Conservation (phyloP, 2,797 vertebrate genomes). For the Hemitrygon akajei region DNA sequence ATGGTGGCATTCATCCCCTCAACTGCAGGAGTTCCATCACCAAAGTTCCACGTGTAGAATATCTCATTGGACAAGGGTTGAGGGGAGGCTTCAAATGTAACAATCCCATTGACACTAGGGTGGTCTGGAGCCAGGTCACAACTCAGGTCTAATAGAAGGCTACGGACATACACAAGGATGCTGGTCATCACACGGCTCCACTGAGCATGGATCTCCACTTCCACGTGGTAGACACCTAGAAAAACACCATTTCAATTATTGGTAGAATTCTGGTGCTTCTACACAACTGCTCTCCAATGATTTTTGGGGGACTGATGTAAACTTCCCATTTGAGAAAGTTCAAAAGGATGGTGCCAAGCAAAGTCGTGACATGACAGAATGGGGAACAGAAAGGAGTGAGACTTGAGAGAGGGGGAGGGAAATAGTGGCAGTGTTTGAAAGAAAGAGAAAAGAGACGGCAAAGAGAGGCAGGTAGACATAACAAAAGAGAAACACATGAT, state of each 20-base stretch:
- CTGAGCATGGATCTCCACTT: conserved; percentile 52
- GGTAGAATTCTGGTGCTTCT: background rate
- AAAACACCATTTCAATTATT: background rate
- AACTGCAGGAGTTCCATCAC: conserved; percentile 48
- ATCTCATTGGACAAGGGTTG: conserved; percentile 48
- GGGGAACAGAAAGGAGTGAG: no score
- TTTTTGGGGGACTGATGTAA: background rate
- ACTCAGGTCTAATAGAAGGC: conserved; percentile 48
- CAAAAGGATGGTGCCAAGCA: background rate
- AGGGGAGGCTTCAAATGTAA: conserved; percentile 51
- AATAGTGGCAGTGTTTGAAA: background rate
- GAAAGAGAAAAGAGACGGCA: no score
- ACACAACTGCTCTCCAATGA: background rate
- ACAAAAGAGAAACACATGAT: background rate
- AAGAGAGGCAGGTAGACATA: background rate
- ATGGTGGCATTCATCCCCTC: conserved; percentile 43
- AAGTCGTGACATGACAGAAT: no score
- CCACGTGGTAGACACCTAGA: conserved; percentile 58
- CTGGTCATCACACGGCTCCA: conserved; percentile 45
- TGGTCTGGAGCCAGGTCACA: conserved; percentile 46
- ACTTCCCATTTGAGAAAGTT: background rate
- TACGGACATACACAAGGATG: conserved; percentile 47
- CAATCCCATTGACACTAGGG: conserved; percentile 46
- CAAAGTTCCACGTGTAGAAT: conserved; percentile 60
- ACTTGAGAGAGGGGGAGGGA: no score